Evolutionary conservation across 1,140 invertebrate species (phyloP), one percentile per base, ranked within the genome.

Genomic region (Rhysida immarginata): DNA sequence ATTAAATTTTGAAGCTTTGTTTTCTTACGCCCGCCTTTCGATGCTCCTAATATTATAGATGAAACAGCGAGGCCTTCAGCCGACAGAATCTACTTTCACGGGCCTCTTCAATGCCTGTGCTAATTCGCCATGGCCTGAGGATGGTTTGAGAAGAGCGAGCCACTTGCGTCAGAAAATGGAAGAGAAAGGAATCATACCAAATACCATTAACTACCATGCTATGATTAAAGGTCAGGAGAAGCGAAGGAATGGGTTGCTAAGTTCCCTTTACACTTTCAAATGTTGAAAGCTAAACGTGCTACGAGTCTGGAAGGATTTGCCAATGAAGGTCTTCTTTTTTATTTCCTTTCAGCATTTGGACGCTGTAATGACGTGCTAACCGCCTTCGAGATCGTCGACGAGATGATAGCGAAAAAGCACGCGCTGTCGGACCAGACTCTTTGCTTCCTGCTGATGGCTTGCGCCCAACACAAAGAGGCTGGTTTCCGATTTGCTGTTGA

Each of bases 91-190:
- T 11, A 82, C 81, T 8, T 89, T 89, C 64, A 91, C 86, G 14
- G 82, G 81, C 54, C 71, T 96, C 16, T 85, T 96, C 65, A 88
- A 91, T 73, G 83, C 85, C 8, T 94, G 89, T 71, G 78, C 87
- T 8, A 84, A 90, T 68, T 83, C 79, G 53, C 85, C 85, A 1
- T 81, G 75, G 68, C 56, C 71, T 23, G 63, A 68, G 41, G 77
- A 83, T 67, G 81, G 82, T 24, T 66, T 83, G 26, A 71, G 75
- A 46, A 70, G 78, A 64, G 85, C 87, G 0, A 74, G 68, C 26
- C 64, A 78, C 58, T 71, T 93, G 26, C 68, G 81, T 53, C 68
- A 79, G 59, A 70, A 80, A 20, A 83, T 92, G 75, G 65, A 75
- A 45, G 75, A 82, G 58, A 85, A 83, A 62, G 74, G 75, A 2